A percentile compares a stretch with the other conserved stretches of the same genome.
Evolutionary conservation across 2,113 vertebrate species (phyloP).

Genomic region (Coptodon bakossiorum): DNA sequence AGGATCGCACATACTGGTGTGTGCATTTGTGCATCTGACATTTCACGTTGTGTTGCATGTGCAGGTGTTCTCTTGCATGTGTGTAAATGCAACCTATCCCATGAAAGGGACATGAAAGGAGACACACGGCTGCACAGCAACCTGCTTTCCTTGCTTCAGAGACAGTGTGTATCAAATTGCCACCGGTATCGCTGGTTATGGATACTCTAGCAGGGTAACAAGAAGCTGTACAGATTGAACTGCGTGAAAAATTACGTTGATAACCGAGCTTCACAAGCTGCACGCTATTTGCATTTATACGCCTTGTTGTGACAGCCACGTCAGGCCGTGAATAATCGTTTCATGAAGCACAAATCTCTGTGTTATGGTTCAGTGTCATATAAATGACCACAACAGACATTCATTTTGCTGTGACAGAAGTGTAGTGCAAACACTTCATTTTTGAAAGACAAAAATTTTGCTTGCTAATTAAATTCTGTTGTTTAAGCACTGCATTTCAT

Average conservation of each 20-base stretch:
- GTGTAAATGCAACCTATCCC: not conserved
- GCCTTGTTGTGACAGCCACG: not conserved
- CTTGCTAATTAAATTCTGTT: not conserved
- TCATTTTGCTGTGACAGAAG: not conserved
- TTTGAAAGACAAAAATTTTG: rapidly evolving
- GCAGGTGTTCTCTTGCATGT: not conserved
- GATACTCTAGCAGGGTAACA: not conserved
- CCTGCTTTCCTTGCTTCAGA: not conserved
- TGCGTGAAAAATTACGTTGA: not conserved
- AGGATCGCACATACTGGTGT: not conserved
- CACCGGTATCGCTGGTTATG: not conserved
- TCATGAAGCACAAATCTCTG: not conserved
- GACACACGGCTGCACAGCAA: constrained; percentile 39
- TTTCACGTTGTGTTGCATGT: not conserved
- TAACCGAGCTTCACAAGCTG: not conserved
- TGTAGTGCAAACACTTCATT: rapidly evolving
- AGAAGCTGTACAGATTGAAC: not conserved
- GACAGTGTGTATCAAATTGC: not conserved
- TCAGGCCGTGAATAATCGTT: not conserved
- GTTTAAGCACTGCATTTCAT: not conserved
- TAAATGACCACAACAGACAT: not conserved
- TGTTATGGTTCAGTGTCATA: not conserved
- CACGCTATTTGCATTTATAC: not conserved
- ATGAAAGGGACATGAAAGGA: not conserved
- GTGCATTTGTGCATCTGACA: not conserved